Percentiles rank a stretch among this genome's conserved stretches.
phyloP scores from a whole-genome alignment of 1,140 invertebrate species.

The Holcopasites calliopsidis region DNA sequence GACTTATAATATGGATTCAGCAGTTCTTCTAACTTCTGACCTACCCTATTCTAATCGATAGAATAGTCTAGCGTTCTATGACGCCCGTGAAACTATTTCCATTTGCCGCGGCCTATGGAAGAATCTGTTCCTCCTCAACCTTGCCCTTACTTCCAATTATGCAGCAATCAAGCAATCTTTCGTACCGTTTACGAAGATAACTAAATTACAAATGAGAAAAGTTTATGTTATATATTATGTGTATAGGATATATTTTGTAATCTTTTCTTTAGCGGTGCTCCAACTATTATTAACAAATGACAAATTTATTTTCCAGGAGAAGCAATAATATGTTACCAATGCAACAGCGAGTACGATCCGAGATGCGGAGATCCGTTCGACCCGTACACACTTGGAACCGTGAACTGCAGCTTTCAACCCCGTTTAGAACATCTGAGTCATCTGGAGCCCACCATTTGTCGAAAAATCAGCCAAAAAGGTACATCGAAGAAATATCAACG shows the following conservation, averaged over 20 bases:
- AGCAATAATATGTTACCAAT: slow-evolving; percentile 87
- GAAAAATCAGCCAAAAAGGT: slow-evolving; percentile 89
- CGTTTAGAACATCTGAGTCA: slow-evolving; percentile 84
- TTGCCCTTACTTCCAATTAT: background rate
- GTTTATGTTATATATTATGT: too few relatives aligned
- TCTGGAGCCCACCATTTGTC: slow-evolving; percentile 85
- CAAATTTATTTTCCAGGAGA: slow-evolving; percentile 74
- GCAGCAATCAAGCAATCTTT: background rate
- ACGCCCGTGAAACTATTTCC: background rate
- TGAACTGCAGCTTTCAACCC: slow-evolving; percentile 90
- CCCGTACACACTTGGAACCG: slow-evolving; percentile 87
- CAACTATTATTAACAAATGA: too few relatives aligned
- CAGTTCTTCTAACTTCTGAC: slow-evolving; percentile 9
- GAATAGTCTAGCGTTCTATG: background rate
- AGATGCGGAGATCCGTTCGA: slow-evolving; percentile 92
- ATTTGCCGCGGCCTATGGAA: background rate
- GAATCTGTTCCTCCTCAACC: background rate
- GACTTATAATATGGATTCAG: slow-evolving; percentile 7
- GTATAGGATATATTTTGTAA: background rate
- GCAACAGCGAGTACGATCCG: slow-evolving; percentile 91
- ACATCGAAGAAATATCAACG: background rate
- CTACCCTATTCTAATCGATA: slow-evolving; percentile 26
- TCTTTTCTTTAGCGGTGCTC: too few relatives aligned
- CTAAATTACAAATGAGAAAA: too few relatives aligned
- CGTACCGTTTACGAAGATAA: too few relatives aligned